Conservation (phyloP, 1,140 invertebrate genomes). For the Babylonia areolata region DNA sequence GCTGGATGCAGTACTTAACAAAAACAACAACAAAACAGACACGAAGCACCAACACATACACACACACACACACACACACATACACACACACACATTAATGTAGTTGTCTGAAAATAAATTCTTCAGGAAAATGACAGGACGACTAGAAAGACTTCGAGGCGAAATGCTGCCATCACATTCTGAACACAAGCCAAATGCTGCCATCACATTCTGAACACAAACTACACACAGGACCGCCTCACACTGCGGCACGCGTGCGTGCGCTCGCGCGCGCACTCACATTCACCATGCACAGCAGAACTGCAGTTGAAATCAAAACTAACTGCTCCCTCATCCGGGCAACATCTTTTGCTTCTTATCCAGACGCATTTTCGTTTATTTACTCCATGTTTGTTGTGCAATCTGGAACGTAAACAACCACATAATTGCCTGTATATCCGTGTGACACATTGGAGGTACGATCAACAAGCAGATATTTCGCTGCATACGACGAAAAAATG, state of each 20-base stretch:
- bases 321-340: conserved; percentile 5
- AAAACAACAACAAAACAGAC: neutral
- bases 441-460: neutral
- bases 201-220: no score
- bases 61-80: conserved; percentile 11
- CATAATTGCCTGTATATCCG: neutral
- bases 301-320: neutral
- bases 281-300: no score
- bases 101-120: neutral
- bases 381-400: conserved; percentile 5
- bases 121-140: no score
- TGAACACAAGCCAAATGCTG: no score
- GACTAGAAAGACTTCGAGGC: no score
- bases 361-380: no score
- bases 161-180: no score
- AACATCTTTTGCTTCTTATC: neutral
- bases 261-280: no score
- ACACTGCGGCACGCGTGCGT: no score
- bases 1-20: no score
- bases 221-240: no score
- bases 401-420: neutral
- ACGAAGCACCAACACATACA: neutral
- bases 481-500: no score
- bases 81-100: neutral
- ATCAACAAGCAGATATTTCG: neutral